Evolutionary conservation across 2,113 vertebrate genomes (phyloP).

Genomic region (Galemys pyrenaicus): DNA sequence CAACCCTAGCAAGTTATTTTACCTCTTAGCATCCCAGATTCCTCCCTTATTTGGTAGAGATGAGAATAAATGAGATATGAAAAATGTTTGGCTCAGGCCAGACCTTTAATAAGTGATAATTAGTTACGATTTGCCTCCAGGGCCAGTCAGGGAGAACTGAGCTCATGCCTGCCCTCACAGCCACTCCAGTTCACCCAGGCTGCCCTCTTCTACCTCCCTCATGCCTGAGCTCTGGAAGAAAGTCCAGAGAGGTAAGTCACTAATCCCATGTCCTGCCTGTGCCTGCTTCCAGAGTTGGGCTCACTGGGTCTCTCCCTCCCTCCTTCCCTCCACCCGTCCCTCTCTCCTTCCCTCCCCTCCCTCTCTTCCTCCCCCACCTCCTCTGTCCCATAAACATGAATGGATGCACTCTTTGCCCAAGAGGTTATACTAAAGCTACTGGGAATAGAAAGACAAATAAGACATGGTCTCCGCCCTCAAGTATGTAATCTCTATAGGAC

Average conservation of each 20-base stretch:
- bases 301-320: background rate
- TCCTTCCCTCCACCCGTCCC: no score
- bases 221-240: background rate
- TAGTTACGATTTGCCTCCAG: background rate
- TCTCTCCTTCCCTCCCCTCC: background rate
- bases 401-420: no score
- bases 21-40: background rate
- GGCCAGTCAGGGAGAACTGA: background rate
- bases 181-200: background rate
- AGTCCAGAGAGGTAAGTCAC: background rate
- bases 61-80: background rate
- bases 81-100: background rate
- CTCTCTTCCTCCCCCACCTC: background rate
- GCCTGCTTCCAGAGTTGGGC: background rate
- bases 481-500: background rate
- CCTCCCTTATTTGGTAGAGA: background rate
- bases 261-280: background rate
- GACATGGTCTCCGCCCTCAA: background rate
- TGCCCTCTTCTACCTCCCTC: background rate
- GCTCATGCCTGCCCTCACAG: background rate
- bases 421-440: background rate
- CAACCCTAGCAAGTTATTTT: background rate
- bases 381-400: background rate
- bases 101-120: background rate
- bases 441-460: background rate